Evolutionary conservation across 1,140 invertebrate species (phyloP).

Genomic region (Drosophila arizonae): DNA sequence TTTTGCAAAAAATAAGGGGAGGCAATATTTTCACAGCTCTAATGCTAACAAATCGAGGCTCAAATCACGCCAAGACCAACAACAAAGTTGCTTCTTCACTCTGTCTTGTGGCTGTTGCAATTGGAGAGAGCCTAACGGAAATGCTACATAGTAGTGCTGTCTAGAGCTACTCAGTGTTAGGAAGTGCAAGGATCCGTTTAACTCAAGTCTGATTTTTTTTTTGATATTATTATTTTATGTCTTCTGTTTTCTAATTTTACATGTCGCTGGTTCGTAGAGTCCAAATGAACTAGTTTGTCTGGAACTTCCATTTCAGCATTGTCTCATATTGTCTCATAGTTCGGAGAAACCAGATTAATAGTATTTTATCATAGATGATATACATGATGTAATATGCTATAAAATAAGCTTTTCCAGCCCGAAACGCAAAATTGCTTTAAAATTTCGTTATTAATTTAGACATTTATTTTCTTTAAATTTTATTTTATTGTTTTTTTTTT

Average conservation of each 20-base stretch:
- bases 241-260: no score
- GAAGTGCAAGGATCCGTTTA: no score
- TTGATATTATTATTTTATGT: no score
- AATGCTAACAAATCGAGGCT: constrained; percentile 19
- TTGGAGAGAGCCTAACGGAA: background rate
- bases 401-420: background rate
- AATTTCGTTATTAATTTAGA: constrained; percentile 74
- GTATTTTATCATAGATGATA: no score
- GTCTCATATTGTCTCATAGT: no score
- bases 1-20: background rate
- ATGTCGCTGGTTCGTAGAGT: no score
- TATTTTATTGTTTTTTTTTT: constrained; percentile 29
- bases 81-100: background rate
- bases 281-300: no score
- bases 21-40: constrained; percentile 26
- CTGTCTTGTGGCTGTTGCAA: background rate
- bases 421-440: constrained; percentile 19
- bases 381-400: no score
- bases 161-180: background rate
- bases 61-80: no score
- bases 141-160: background rate
- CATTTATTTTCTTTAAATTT: constrained; percentile 75
- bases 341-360: no score
- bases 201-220: no score
- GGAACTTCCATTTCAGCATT: no score